phyloP scores from a whole-genome alignment of 2,113 vertebrate genomes.

The Coryphaenoides rupestris region DNA sequence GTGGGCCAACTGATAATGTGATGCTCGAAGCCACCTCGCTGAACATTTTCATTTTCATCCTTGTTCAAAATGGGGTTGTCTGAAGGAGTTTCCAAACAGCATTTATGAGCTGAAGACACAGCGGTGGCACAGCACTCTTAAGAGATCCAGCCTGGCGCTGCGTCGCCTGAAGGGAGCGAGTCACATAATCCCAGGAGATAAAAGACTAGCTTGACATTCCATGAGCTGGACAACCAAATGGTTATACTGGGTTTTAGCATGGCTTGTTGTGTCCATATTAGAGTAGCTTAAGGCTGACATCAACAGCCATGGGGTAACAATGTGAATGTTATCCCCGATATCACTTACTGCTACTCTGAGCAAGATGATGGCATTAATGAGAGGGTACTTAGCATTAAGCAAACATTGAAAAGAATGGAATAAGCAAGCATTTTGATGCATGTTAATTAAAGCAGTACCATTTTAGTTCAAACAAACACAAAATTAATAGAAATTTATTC shows the following conservation, averaged over 20 bases:
- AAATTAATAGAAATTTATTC: no score
- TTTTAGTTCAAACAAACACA: neutral
- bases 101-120: neutral
- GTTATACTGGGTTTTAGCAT: neutral
- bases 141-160: conserved; percentile 1
- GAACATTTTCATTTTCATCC: neutral
- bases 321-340: neutral
- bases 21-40: neutral
- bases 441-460: neutral
- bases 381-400: neutral
- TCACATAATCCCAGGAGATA: neutral
- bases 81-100: neutral
- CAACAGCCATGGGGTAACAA: neutral
- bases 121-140: neutral
- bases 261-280: neutral
- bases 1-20: conserved; percentile 1
- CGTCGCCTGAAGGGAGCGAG: neutral
- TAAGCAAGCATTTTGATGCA: neutral
- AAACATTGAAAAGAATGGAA: neutral
- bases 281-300: neutral
- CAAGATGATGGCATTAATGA: neutral
- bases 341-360: neutral
- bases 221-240: neutral
- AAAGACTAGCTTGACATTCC: neutral
- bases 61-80: neutral